Conservation (phyloP, 1,140 invertebrate genomes). For the Andrena cerasifolii region DNA sequence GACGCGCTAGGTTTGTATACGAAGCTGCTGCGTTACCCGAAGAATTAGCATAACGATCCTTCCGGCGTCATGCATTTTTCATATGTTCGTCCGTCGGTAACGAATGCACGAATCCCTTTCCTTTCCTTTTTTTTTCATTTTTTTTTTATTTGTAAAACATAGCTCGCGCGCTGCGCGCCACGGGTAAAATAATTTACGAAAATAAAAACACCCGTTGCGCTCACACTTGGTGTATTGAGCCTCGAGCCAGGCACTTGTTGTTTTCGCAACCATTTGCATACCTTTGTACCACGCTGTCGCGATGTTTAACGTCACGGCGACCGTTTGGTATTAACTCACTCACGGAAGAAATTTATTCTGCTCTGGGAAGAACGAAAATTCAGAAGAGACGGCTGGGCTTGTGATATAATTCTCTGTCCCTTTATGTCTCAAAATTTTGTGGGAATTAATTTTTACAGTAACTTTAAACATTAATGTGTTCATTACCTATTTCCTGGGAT, state of each 20-base stretch:
- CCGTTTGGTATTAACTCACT: constrained; percentile 29
- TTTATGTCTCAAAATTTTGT: no score
- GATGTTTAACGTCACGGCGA: constrained; percentile 31
- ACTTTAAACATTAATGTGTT: no score
- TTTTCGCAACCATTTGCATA: constrained; percentile 38
- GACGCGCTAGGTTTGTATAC: constrained; percentile 31
- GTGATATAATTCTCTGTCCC: no score
- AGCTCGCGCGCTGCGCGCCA: not conserved
- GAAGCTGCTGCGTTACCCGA: constrained; percentile 22
- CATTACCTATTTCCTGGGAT: no score
- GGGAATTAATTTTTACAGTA: no score
- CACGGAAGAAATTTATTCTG: not conserved
- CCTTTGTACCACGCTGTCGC: constrained; percentile 31
- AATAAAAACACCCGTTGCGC: constrained; percentile 29
- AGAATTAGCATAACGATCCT: constrained; percentile 56
- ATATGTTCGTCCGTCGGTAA: constrained; percentile 44
- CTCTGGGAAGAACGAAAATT: not conserved
- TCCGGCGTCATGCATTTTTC: constrained; percentile 56
- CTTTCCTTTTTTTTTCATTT: not conserved
- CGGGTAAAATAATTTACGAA: constrained; percentile 38
- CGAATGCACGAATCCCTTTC: constrained; percentile 28
- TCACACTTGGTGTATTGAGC: constrained; percentile 8
- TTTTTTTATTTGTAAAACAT: constrained; percentile 14
- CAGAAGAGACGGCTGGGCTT: not conserved
- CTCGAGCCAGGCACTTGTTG: not conserved